Evolutionary conservation across 2,797 vertebrate genomes (phyloP), one percentile per base, ranked within the genome.

Genomic region (Synaphobranchus kaupii): DNA sequence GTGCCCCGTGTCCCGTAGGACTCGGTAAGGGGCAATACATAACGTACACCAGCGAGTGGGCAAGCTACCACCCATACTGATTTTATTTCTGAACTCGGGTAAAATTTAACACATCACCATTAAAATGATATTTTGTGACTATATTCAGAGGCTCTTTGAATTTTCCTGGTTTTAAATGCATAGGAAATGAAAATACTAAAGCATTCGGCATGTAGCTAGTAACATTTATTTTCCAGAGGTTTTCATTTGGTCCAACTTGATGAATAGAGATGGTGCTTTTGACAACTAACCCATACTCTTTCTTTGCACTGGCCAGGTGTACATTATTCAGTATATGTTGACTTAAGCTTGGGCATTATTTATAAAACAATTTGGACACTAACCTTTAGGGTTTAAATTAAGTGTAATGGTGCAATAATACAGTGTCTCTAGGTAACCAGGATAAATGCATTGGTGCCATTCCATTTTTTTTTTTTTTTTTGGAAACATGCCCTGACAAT

Each of bases 121-220:
- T 17, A 28, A 68, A 48, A 28, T 48, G 28, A 47, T 52, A 71
- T 73, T 52, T 73, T 86, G 34, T 28, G 52, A 76, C 13, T 28
- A 68, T 85, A 73, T 80, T 86, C 54, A 73, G 73, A 25, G 20
- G 52, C 31, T 84, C 20, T 44, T 13, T 4, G 22, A 58, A 17
- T 47, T 87, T 25, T 63, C 6, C 76, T 28, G 56, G 25, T 85
- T 22, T 84, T 54, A 83, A 84, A 83, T 73, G 84, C 60, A 88
- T 73, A 84, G 87, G 83, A 89, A 50, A 86, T 56, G 28, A 78
- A 54, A 60, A 86, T 56, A 58, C 86, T 86, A 22, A 90, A 91
- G 91, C 90, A 90, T 90, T 89, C 85, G 68, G 83, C 83, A 78
- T 89, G 50, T 48, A 68, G 52, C 34, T 78, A 6, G 31, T 73